Percentiles rank a stretch among this genome's conserved stretches.
These are phyloP conservation scores for Mesorhabditis belari DNA, from an alignment of 2,888 invertebrate species.

Conservation along the genomic window DNA sequence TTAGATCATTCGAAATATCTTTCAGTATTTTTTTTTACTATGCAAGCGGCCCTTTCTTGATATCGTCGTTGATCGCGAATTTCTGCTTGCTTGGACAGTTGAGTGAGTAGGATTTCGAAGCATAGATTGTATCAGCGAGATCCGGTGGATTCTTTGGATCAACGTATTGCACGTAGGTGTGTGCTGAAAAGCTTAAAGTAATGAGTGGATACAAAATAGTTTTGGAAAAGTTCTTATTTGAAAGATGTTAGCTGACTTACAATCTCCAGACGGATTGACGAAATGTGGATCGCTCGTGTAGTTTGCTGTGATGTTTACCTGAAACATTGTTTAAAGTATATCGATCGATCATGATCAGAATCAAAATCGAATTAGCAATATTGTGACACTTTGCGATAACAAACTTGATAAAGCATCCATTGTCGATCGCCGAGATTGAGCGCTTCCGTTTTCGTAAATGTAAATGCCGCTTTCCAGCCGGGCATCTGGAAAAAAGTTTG, in stretches of 20 bases:
- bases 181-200: no score
- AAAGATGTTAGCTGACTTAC: neutral
- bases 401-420: neutral
- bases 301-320: slow-evolving; percentile 26
- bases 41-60: slow-evolving; percentile 15
- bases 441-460: neutral
- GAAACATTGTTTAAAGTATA: slow-evolving; percentile 5
- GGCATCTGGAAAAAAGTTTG: neutral
- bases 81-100: slow-evolving; percentile 28
- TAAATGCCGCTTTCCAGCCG: neutral
- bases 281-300: slow-evolving; percentile 12
- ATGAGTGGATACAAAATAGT: slow-evolving; percentile 1
- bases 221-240: neutral
- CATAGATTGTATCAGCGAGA: slow-evolving; percentile 14
- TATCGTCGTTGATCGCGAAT: slow-evolving; percentile 23
- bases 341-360: neutral
- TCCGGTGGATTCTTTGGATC: slow-evolving; percentile 4
- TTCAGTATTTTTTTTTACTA: slow-evolving; percentile 11
- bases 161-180: slow-evolving; percentile 5
- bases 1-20: neutral
- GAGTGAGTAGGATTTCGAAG: slow-evolving; percentile 10
- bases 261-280: slow-evolving; percentile 1
- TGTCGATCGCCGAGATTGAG: neutral
- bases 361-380: neutral
- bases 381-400: neutral